These are phyloP conservation scores for Dissostichus mawsoni DNA, from an alignment of 2,113 vertebrate genomes.

Conservation along the genomic window DNA sequence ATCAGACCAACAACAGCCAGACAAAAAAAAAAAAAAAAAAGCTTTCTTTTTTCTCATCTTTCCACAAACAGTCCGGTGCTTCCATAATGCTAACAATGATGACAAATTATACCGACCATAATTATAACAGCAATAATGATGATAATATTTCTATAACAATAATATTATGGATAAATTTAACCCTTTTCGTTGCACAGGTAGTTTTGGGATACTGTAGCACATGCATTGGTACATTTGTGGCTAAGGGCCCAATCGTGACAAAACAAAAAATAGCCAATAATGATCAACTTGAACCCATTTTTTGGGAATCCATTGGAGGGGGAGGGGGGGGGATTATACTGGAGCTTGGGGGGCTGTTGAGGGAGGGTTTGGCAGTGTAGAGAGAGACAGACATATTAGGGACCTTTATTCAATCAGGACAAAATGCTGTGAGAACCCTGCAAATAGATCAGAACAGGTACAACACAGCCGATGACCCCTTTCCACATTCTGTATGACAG, in stretches of 20 bases:
- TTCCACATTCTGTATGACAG: conserved; percentile 62
- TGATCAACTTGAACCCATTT: conserved; percentile 34
- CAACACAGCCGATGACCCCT: conserved; percentile 43
- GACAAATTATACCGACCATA: conserved; percentile 88
- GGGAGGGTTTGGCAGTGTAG: conserved; percentile 66
- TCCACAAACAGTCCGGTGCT: conserved; percentile 86
- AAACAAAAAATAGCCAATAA: conserved; percentile 30
- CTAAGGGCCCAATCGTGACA: conserved; percentile 44
- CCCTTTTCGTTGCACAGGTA: conserved; percentile 83
- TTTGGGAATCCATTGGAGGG: conserved; percentile 12
- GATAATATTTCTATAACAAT: conserved; percentile 83
- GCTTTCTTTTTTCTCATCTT: conserved; percentile 73
- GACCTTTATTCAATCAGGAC: conserved; percentile 49
- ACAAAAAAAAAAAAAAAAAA: conserved; percentile 76
- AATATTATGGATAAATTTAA: conserved; percentile 74
- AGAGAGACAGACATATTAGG: conserved; percentile 70
- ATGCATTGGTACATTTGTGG: conserved; percentile 65
- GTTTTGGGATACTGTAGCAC: conserved; percentile 73
- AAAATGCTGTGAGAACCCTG: conserved; percentile 56
- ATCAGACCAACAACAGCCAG: conserved; percentile 86
- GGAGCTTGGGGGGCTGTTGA: conserved; percentile 57
- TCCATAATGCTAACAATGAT: conserved; percentile 87
- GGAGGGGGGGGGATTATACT: conserved; percentile 41
- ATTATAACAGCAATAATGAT: conserved; percentile 88
- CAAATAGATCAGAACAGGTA: conserved; percentile 49